Evolutionary conservation across 2,888 invertebrate species (phyloP), one percentile per base, ranked within the genome.

Genomic region (Noctua janthina): DNA sequence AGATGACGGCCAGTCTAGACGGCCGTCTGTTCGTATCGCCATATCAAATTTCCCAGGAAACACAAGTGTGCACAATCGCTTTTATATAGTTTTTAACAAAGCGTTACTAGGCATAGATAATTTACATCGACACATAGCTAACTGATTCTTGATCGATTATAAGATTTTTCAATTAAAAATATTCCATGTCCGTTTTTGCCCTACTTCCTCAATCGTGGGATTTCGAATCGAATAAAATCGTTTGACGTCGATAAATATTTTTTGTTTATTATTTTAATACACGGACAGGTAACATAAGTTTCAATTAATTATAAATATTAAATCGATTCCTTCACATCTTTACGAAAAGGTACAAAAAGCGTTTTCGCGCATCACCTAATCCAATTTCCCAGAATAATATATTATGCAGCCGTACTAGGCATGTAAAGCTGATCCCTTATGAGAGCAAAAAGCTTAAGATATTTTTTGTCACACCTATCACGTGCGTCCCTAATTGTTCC

Each of bases 401-500:
- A 84, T 89, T 88, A 89, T 89, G 81, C 76, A 77, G 84, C 78
- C 84, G 76, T 23, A 68, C 70, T 59, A 79, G 81, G 76, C 72
- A 68, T 81, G 82, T 74, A 51, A 83, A 83, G 74, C 82, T 84
- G 87, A 89, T 88, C 85, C 88, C 86, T 79, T 88, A 91, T 86
- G 88, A 88, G 91, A 91, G 89, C 90, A 91, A 92, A 91, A 90
- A 88, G 74, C 72, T 87, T 91, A 92, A 92, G 90, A 90, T 89
- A 91, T 94, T 95, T 95, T 95, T 95, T 95, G 94, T 94, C 93
- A 92, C 91, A 91, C 89, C 92, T 91, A 94, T 94, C 93, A 94
- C 95, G 94, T 94, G 92, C 93, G 91, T 93, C 84, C 91, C 93
- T 95, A 95, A 96, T 96, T 95, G 95, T 94, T 93, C 92, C 92